Evolutionary conservation across 2,113 vertebrate species (phyloP).

Genomic region (Chrysochloris asiatica): DNA sequence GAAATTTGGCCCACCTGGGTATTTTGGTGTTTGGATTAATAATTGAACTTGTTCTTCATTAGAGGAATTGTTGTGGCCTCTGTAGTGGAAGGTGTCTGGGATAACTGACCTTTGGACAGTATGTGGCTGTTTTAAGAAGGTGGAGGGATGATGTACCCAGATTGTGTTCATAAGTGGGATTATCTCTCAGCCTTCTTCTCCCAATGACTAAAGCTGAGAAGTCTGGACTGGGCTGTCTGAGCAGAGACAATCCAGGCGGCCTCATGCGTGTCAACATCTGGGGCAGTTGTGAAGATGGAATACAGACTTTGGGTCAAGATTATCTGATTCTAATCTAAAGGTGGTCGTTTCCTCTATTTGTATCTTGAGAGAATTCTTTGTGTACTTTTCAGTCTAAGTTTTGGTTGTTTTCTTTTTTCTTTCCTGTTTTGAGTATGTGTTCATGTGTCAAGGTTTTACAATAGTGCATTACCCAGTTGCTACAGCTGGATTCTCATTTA

Average conservation of each 20-base stretch:
- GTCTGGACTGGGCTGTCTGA: background rate
- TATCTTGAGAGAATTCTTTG: background rate
- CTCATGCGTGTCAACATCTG: background rate
- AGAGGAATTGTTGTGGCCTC: background rate
- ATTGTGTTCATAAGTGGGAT: background rate
- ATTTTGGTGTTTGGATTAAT: background rate
- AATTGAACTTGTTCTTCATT: background rate
- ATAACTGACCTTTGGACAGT: background rate
- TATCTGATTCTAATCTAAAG: background rate
- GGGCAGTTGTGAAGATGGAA: background rate
- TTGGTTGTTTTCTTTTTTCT: no score
- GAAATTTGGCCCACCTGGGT: constrained; percentile 19
- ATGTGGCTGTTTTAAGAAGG: background rate
- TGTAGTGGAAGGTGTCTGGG: background rate
- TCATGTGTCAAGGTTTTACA: no score
- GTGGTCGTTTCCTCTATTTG: background rate
- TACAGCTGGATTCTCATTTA: no score
- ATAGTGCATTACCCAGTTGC: no score
- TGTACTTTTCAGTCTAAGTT: background rate
- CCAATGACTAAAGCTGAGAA: background rate
- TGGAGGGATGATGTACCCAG: no score
- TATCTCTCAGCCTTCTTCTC: background rate
- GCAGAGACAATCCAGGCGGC: background rate
- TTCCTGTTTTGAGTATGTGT: no score
- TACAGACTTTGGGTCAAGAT: background rate